phyloP scores from a whole-genome alignment of 2,888 invertebrate genomes.

The Drosophila borealis region DNA sequence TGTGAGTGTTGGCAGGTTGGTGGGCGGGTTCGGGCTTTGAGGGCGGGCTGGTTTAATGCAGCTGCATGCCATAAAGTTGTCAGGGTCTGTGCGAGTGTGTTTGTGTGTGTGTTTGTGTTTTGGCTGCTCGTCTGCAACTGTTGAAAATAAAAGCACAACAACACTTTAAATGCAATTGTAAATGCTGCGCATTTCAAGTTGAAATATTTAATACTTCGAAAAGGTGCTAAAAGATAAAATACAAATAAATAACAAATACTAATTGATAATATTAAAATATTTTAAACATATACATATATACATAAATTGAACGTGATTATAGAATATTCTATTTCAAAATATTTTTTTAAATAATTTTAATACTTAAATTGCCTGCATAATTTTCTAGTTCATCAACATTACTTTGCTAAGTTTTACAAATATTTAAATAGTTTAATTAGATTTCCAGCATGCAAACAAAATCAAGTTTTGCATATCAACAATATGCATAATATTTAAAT shows the following conservation, averaged over 20 bases:
- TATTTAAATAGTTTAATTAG: not conserved
- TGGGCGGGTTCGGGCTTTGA: not conserved
- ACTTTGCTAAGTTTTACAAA: not conserved
- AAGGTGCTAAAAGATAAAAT: not conserved
- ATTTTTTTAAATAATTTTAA: no score
- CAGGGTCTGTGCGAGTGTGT: constrained; percentile 9
- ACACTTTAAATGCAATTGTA: constrained; percentile 34
- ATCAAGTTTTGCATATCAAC: not conserved
- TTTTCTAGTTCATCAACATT: no score
- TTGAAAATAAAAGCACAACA: constrained; percentile 44
- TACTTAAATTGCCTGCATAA: no score
- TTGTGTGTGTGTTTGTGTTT: constrained; percentile 17
- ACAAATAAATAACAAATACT: not conserved
- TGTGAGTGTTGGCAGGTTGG: constrained; percentile 15
- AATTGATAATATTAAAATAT: no score
- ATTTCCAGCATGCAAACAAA: not conserved
- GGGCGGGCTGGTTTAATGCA: constrained; percentile 40
- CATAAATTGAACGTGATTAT: no score
- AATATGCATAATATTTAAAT: constrained; percentile 8
- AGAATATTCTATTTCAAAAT: no score
- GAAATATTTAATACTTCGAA: not conserved
- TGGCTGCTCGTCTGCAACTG: constrained; percentile 25
- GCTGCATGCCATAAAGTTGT: constrained; percentile 47
- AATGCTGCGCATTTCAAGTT: constrained; percentile 6
- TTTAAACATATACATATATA: no score